Evolutionary conservation across 2,797 vertebrate species (phyloP).

Genomic region (Tarsius wallacei): DNA sequence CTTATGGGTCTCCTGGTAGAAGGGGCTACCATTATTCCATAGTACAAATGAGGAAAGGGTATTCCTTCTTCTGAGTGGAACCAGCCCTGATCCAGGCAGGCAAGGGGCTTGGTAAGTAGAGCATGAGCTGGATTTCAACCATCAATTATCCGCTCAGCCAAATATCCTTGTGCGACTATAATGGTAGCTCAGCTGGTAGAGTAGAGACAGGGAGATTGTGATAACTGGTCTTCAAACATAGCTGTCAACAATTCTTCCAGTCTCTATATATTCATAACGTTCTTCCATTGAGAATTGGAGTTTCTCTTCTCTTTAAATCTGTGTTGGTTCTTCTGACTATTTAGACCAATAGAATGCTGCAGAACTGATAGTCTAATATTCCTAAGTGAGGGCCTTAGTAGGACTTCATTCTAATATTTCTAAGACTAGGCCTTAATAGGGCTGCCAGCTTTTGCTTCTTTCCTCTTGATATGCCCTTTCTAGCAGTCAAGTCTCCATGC

Average conservation of each 20-base stretch:
- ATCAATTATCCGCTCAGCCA: background rate
- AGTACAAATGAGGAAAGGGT: background rate
- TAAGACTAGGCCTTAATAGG: background rate
- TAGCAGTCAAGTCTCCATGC: background rate
- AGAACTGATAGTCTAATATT: background rate
- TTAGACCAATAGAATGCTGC: background rate
- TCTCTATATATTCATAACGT: background rate
- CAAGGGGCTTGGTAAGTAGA: background rate
- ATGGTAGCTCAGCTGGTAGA: background rate
- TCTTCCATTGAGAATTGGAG: background rate
- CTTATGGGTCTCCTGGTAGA: background rate
- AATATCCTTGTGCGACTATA: background rate
- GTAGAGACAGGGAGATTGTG: background rate
- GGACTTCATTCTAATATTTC: background rate
- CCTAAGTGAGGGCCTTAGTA: background rate
- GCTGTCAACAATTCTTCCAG: background rate
- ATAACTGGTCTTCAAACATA: background rate
- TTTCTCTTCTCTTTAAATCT: conserved; percentile 32
- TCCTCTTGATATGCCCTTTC: background rate
- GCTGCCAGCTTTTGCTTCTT: background rate
- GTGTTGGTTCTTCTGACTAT: background rate
- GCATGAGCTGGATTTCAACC: background rate
- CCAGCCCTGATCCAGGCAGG: background rate
- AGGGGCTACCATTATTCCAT: background rate
- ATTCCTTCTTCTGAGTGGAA: background rate